phyloP scores from a whole-genome alignment of 2,797 vertebrate genomes.

The Trichosurus vulpecula region DNA sequence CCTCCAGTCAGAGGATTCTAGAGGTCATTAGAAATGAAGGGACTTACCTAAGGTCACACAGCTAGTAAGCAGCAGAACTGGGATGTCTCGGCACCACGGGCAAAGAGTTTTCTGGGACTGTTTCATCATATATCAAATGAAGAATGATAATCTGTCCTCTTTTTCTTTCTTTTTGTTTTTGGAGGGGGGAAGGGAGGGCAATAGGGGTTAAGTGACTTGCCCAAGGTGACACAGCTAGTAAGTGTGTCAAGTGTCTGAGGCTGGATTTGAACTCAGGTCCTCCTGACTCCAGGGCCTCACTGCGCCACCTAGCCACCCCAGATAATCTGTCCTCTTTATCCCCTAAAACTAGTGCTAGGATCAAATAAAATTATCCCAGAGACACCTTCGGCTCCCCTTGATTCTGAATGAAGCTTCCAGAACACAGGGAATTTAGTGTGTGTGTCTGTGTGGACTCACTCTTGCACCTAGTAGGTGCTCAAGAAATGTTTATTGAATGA shows the following conservation, averaged over 20 bases:
- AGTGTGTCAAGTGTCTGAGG: too few species aligned
- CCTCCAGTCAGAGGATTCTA: background rate
- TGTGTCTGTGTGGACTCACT: background rate
- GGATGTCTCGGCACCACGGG: background rate
- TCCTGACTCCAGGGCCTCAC: too few species aligned
- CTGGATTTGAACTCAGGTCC: too few species aligned
- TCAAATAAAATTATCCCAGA: background rate
- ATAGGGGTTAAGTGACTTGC: too few species aligned
- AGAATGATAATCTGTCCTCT: conserved; percentile 23
- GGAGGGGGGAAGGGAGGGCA: too few species aligned
- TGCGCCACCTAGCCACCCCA: too few species aligned
- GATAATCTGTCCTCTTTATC: conserved; percentile 6
- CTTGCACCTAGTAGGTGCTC: background rate
- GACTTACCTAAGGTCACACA: background rate
- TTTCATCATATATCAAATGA: conserved; percentile 49
- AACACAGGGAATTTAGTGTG: background rate
- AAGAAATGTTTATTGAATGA: background rate
- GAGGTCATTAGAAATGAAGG: too few species aligned
- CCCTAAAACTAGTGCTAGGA: background rate
- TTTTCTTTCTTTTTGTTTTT: too few species aligned
- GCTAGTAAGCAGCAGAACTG: background rate
- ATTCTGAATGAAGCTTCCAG: background rate
- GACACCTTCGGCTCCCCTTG: background rate
- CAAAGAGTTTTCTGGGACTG: conserved; percentile 13
- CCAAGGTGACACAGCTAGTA: too few species aligned